These are phyloP conservation scores for Anser cygnoides DNA, from an alignment of 2,113 vertebrate species.

Conservation along the genomic window DNA sequence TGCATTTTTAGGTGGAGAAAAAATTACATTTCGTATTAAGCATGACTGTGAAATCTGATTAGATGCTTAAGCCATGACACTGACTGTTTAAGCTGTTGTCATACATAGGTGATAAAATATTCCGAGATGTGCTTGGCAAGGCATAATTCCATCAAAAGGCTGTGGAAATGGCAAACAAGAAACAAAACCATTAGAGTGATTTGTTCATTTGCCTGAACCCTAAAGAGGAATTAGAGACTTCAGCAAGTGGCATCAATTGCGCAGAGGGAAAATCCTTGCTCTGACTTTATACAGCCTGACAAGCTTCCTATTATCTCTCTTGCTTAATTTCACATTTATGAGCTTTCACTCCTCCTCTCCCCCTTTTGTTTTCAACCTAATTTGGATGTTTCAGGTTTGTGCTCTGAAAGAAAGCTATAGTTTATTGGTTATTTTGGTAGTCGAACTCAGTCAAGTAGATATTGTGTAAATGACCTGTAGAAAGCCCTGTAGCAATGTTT, in stretches of 20 bases:
- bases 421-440: not conserved
- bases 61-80: not conserved
- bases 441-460: not conserved
- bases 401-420: not conserved
- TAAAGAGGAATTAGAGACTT: not conserved
- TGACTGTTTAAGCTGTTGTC: conserved; percentile 22
- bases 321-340: not conserved
- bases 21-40: not conserved
- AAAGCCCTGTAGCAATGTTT: not conserved
- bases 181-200: not conserved
- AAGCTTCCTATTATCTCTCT: not conserved
- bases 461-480: not conserved
- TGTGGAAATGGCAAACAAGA: conserved; percentile 25
- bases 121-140: not conserved
- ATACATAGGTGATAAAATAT: not conserved
- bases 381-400: not conserved
- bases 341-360: not conserved
- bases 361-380: not conserved
- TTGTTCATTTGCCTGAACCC: not conserved
- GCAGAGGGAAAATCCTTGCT: not conserved
- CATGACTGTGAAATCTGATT: conserved; percentile 23
- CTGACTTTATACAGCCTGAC: not conserved
- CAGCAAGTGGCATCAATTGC: not conserved
- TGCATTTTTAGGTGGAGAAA: conserved; percentile 12
- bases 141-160: not conserved